phyloP scores from a whole-genome alignment of 30 jellyfish, hydroid and myxozoan genomes.

The Hydra vulgaris region DNA sequence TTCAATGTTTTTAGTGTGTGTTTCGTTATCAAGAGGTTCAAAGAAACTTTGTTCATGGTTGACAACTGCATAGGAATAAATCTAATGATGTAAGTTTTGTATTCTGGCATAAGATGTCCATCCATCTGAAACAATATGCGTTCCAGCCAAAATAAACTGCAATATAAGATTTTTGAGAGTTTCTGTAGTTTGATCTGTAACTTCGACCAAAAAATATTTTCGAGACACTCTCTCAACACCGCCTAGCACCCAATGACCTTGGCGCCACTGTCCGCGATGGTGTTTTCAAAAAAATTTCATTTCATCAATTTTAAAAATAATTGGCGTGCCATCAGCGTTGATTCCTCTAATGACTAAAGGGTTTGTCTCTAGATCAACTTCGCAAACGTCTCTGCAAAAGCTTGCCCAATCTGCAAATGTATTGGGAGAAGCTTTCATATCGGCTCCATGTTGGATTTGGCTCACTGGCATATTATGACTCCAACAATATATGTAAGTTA shows the following conservation, averaged over 20 bases:
- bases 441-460: neutral
- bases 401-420: neutral
- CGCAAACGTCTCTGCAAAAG: neutral
- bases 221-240: neutral
- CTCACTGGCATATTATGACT: neutral
- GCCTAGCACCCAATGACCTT: neutral
- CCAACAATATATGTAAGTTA: neutral
- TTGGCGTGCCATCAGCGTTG: neutral
- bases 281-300: too few relatives aligned
- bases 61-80: neutral
- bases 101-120: neutral
- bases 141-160: conserved; percentile 5
- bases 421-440: neutral
- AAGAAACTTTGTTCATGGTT: neutral
- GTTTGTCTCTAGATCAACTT: neutral
- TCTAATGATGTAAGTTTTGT: neutral
- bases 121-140: neutral
- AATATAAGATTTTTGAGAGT: neutral
- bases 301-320: too few relatives aligned
- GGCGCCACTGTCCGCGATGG: neutral
- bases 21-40: neutral
- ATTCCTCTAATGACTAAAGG: neutral
- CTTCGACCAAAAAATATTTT: neutral
- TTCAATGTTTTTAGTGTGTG: neutral
- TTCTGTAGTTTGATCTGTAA: neutral